phyloP scores from a whole-genome alignment of 2,888 invertebrate genomes.

The Drosophila greeni region DNA sequence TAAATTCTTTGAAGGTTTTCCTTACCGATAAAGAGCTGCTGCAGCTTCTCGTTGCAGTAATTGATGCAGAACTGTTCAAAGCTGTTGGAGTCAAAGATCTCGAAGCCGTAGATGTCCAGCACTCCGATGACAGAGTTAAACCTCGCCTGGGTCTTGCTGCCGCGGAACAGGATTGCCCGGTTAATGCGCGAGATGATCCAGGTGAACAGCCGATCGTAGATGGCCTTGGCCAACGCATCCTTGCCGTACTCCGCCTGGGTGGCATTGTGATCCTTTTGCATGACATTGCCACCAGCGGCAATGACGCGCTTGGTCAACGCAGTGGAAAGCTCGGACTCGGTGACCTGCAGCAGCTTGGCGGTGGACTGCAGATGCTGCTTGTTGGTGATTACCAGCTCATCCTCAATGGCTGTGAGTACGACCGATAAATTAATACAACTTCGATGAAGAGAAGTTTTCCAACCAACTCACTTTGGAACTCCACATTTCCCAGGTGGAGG shows the following conservation, averaged over 20 bases:
- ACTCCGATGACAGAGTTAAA: constrained; percentile 84
- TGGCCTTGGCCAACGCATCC: constrained; percentile 94
- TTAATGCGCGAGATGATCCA: constrained; percentile 97
- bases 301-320: constrained; percentile 93
- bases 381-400: constrained; percentile 82
- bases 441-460: background rate
- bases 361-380: constrained; percentile 82
- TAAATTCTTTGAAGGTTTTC: accelerated
- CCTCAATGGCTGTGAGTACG: constrained; percentile 82
- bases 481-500: constrained; percentile 86
- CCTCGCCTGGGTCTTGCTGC: constrained; percentile 73
- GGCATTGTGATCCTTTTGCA: constrained; percentile 93
- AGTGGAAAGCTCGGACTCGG: constrained; percentile 83
- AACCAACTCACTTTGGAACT: constrained; percentile 75
- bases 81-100: constrained; percentile 97
- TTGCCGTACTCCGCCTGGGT: constrained; percentile 91
- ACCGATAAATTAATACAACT: background rate
- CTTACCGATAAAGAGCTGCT: constrained; percentile 95
- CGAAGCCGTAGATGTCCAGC: constrained; percentile 98
- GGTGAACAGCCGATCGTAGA: constrained; percentile 95
- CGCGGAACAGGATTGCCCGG: constrained; percentile 90
- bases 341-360: constrained; percentile 84
- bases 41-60: constrained; percentile 98
- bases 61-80: constrained; percentile 99
- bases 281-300: constrained; percentile 94